Base-by-base conservation (phyloP, 2,888 invertebrate genomes). In the Papilio gigon region DNA sequence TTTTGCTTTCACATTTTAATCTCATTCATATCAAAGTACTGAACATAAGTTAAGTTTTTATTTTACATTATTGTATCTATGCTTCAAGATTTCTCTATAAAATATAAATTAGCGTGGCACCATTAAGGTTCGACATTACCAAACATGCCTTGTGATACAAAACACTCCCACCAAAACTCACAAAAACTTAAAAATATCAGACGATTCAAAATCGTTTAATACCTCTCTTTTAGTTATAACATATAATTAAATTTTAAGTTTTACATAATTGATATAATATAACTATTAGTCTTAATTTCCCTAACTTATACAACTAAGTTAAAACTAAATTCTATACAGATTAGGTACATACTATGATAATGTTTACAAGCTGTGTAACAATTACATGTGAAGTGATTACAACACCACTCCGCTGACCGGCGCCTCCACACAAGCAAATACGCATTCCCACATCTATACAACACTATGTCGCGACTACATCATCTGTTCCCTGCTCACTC, bases 11-110 rank as follows among this genome's bases (percentile, higher is more conserved):
- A 78, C 78, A 82, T 87, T 90, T 90, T 90, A 90, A 89, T 90
- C 89, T 91, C 90, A 85, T 85, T 80, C 84, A 90, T 91, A 90
- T 89, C 89, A 91, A 90, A 90, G 88, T 87, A 90, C 81, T 81
- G 90, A 89, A 90, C 88, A 90, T 90, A 89, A 88, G 84, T 90
- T 88, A 77, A 87, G 78, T 80, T 82, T 84, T 86, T 86, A 86
- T 83, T 84, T 81, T 77, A 80, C 76, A 76, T 84, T 87, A 88
- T 83, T 81, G 82, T 84, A 76, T 83, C 84, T 87, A 87, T 84
- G 77, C 80, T 81, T 84, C 87, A 83, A 83, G 79, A 80, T 84
- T 83, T 68, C 79, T 79, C 85, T 87, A 86, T 83, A 86, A 86
- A 88, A 87, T 88, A 89, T 86, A 87, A 86, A 84, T 85, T 83